Evolutionary conservation across 2,797 vertebrate genomes (phyloP).

Genomic region (Microcaecilia unicolor): DNA sequence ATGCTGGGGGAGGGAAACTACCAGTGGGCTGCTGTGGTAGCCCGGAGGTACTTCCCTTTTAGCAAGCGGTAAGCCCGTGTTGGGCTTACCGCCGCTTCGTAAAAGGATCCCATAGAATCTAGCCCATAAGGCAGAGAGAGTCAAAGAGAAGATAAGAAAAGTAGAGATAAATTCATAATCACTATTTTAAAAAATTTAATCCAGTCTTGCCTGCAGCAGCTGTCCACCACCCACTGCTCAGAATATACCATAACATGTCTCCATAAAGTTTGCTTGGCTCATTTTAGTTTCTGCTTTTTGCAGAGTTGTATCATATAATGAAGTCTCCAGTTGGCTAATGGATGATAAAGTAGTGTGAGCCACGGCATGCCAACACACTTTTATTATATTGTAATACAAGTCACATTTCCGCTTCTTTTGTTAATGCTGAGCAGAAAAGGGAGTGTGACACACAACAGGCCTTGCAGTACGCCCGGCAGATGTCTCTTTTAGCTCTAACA

Average conservation of each 20-base stretch:
- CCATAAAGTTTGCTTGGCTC: constrained; percentile 24
- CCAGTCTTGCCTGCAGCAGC: constrained; percentile 20
- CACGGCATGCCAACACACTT: constrained; percentile 14
- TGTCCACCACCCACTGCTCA: constrained; percentile 16
- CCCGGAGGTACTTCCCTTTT: too few species aligned
- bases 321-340: constrained; percentile 30
- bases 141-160: constrained; percentile 44
- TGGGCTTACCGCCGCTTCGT: too few species aligned
- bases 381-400: constrained; percentile 21
- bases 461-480: constrained; percentile 8
- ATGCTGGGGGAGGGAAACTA: too few species aligned
- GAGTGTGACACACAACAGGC: neutral
- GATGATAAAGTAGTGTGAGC: constrained; percentile 7
- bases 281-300: constrained; percentile 28
- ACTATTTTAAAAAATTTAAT: constrained; percentile 37
- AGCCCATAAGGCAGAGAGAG: constrained; percentile 39
- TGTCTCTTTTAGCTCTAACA: constrained; percentile 15
- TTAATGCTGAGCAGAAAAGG: neutral
- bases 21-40: too few species aligned
- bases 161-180: constrained; percentile 51
- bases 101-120: too few species aligned
- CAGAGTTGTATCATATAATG: constrained; percentile 14
- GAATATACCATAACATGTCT: too few species aligned
- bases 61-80: too few species aligned
- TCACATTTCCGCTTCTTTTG: constrained; percentile 7